Evolutionary conservation across 2,113 vertebrate genomes (phyloP).

Genomic region (Limnothrissa miodon): DNA sequence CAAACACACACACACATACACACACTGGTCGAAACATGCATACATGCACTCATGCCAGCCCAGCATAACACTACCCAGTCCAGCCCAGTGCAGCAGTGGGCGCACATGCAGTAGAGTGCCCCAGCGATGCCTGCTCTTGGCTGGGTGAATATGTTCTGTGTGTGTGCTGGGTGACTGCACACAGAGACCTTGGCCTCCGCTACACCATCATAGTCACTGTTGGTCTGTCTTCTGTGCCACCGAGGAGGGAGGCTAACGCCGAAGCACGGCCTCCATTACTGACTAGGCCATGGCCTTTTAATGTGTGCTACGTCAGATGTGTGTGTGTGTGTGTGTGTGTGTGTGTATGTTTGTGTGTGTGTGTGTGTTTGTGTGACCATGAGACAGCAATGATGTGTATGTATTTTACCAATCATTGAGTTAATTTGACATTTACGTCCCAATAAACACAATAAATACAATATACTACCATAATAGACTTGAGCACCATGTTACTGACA

Average conservation of each 20-base stretch:
- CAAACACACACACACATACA: conserved; percentile 32
- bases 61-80: not conserved
- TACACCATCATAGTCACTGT: not conserved
- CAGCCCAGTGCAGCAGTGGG: too few relatives aligned
- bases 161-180: not conserved
- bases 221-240: not conserved
- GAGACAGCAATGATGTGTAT: not conserved
- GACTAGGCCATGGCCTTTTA: not conserved
- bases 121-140: not conserved
- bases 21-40: conserved; percentile 33
- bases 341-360: conserved; percentile 30
- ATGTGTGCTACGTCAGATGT: conserved; percentile 1
- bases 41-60: conserved; percentile 12
- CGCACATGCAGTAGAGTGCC: not conserved
- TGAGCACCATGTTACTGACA: too few relatives aligned
- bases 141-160: not conserved
- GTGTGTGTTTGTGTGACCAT: not conserved
- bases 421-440: too few relatives aligned
- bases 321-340: conserved; percentile 7
- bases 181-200: not conserved
- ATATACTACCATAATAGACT: too few relatives aligned
- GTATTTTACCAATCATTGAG: not conserved
- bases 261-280: not conserved
- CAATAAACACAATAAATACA: too few relatives aligned
- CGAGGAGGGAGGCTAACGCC: not conserved